Evolutionary conservation across 2,113 vertebrate species (phyloP).

Genomic region (Garra rufa): DNA sequence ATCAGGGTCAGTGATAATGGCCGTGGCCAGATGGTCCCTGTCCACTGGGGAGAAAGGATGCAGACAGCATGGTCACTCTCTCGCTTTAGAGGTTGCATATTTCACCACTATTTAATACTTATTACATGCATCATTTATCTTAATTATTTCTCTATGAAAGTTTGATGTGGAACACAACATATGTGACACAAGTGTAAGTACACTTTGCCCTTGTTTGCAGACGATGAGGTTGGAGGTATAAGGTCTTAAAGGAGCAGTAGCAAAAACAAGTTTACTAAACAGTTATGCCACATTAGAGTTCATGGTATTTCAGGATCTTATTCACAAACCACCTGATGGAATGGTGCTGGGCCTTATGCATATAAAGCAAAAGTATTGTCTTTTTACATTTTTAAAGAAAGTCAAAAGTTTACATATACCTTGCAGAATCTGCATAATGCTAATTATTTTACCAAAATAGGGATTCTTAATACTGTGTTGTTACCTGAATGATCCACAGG

Average conservation of each 20-base stretch:
- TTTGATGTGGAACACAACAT: constrained; percentile 77
- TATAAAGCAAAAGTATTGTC: too few species aligned
- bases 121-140: constrained; percentile 85
- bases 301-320: neutral
- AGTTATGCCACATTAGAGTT: neutral
- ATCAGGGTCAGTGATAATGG: constrained; percentile 75
- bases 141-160: constrained; percentile 83
- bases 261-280: neutral
- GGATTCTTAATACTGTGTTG: too few species aligned
- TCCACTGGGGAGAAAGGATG: constrained; percentile 77
- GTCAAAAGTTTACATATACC: too few species aligned
- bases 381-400: too few species aligned
- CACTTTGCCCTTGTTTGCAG: constrained; percentile 75
- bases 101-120: constrained; percentile 79
- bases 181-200: constrained; percentile 76
- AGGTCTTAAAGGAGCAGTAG: neutral
- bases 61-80: constrained; percentile 75
- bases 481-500: too few species aligned
- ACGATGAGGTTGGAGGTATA: constrained; percentile 35
- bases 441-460: too few species aligned
- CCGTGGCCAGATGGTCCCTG: constrained; percentile 78
- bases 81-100: constrained; percentile 80
- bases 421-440: too few species aligned
- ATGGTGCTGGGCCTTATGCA: neutral
- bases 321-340: neutral